Evolutionary conservation across 2,888 invertebrate species (phyloP).

Genomic region (Chloroclystis v-ata): DNA sequence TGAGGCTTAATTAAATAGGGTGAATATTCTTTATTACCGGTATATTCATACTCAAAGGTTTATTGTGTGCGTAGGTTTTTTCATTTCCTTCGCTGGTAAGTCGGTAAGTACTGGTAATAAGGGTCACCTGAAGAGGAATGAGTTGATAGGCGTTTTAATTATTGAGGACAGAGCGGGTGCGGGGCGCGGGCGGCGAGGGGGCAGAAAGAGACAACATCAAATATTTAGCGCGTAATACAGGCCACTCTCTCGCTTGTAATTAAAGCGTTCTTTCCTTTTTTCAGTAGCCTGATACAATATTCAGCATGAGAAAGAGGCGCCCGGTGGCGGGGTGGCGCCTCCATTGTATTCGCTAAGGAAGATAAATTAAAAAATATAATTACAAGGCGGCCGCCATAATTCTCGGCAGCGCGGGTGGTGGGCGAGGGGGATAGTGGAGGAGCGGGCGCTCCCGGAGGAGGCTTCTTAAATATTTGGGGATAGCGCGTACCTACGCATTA

Average conservation of each 20-base stretch:
- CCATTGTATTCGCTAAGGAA: conserved; percentile 81
- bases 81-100: conserved; percentile 31
- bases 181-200: conserved; percentile 29
- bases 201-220: conserved; percentile 74
- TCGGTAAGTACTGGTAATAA: conserved; percentile 41
- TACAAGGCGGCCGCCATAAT: conserved; percentile 82
- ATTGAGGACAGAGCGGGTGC: conserved; percentile 54
- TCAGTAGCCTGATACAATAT: conserved; percentile 78
- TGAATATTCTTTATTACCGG: conserved; percentile 22
- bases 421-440: conserved; percentile 68
- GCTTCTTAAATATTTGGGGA: conserved; percentile 79
- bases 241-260: conserved; percentile 76
- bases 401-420: conserved; percentile 71
- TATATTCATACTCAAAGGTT: conserved; percentile 30
- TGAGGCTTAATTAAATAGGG: conserved; percentile 24
- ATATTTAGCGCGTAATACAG: conserved; percentile 75
- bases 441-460: conserved; percentile 75
- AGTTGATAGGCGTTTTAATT: conserved; percentile 77
- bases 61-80: conserved; percentile 43
- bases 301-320: conserved; percentile 78
- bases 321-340: conserved; percentile 77
- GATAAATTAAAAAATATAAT: conserved; percentile 86
- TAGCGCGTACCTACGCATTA: conserved; percentile 79
- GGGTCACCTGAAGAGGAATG: conserved; percentile 69
- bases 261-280: conserved; percentile 79